Evolutionary conservation across 2,888 invertebrate genomes (phyloP), one percentile per base, ranked within the genome.

Genomic region (Acleris laterana): DNA sequence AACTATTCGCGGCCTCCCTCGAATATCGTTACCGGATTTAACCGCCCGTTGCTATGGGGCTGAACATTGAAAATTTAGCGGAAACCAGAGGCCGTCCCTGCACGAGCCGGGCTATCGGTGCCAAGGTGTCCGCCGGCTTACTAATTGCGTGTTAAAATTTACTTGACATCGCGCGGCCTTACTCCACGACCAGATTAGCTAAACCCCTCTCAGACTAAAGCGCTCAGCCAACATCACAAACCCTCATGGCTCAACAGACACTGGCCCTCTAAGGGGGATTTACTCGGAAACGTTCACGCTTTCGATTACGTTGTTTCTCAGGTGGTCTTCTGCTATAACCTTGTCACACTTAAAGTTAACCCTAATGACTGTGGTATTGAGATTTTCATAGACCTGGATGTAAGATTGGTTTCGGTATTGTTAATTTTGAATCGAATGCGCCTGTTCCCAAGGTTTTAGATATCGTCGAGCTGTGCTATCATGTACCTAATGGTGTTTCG

Each of bases 91-190:
- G 71, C 68, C 73, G 84, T 86, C 87, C 86, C 84, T 85, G 84
- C 84, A 77, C 80, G 77, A 77, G 73, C 77, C 75, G 77, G 77
- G 77, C 79, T 79, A 90, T 89, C 81, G 83, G 85, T 89, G 90
- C 88, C 90, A 90, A 91, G 89, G 89, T 84, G 80, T 85, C 85
- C 81, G 80, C 69, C 80, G 81, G 80, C 79, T 82, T 85, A 85
- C 87, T 88, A 90, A 91, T 91, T 90, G 89, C 90, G 89, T 90
- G 90, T 88, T 89, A 89, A 90, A 90, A 86, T 90, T 90, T 86
- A 89, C 89, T 88, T 88, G 90, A 90, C 90, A 85, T 84, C 87
- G 81, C 82, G 85, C 85, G 88, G 87, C 90, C 90, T 90, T 89
- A 86, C 76, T 75, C 72, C 69, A 69, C 74, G 74, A 71, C 83